Conservation (phyloP, 35 echinoderm and acorn worm species). For the Apostichopus japonicus region DNA sequence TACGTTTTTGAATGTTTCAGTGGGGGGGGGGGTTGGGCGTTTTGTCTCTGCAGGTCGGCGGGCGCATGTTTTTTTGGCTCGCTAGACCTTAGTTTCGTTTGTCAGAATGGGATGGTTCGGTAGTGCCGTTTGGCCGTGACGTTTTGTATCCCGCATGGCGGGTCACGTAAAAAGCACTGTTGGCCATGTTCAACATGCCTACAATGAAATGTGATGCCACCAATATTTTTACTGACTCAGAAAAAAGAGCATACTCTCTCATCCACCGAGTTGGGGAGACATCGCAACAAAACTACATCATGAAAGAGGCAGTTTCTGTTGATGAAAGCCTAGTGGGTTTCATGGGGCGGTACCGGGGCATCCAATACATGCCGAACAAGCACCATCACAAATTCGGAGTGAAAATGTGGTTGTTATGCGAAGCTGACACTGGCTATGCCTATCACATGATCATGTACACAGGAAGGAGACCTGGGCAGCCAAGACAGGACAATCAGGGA, state of each 20-base stretch:
- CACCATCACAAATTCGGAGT: conserved; percentile 6
- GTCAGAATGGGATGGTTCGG: no score
- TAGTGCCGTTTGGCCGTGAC: no score
- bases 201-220: no score
- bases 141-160: no score
- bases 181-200: no score
- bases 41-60: no score
- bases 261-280: neutral
- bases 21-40: no score
- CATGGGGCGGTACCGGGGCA: neutral
- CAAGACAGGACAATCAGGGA: neutral
- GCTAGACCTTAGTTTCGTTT: no score
- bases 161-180: no score
- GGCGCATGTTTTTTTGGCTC: no score
- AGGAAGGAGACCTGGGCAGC: neutral
- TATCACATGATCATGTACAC: neutral
- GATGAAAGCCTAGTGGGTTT: conserved; percentile 1
- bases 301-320: neutral
- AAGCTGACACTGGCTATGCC: neutral
- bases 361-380: conserved; percentile 14
- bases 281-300: neutral
- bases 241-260: neutral
- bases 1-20: no score
- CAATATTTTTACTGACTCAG: no score
- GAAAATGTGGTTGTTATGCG: neutral